Conservation (phyloP, 53 echinoderm and acorn worm genomes). For the Apostichopus leukothele region DNA sequence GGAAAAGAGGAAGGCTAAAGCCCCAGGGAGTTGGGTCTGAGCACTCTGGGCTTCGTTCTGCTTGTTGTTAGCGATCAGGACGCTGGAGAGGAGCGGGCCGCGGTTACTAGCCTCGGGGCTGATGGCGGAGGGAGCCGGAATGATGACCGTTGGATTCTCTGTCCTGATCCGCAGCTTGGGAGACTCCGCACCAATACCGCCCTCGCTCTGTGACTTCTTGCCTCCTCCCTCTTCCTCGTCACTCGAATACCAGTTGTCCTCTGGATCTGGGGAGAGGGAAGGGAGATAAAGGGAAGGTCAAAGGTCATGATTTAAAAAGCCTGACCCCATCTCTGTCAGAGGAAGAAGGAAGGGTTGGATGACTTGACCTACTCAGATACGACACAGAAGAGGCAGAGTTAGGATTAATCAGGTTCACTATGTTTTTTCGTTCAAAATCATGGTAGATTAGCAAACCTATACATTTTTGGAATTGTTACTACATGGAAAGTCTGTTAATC, state of each 20-base stretch:
- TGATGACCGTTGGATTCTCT: background rate
- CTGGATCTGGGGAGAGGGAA: slow-evolving; percentile 43
- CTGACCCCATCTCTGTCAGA: too few species aligned
- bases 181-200: background rate
- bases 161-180: background rate
- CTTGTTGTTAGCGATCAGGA: slow-evolving; percentile 26
- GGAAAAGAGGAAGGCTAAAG: slow-evolving; percentile 23
- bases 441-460: too few species aligned
- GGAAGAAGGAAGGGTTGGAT: too few species aligned
- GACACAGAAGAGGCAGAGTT: too few species aligned
- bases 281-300: slow-evolving; percentile 11
- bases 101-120: slow-evolving; percentile 37
- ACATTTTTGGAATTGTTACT: too few species aligned
- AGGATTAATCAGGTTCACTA: too few species aligned
- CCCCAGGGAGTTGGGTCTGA: slow-evolving; percentile 34
- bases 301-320: too few species aligned
- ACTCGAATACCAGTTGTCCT: slow-evolving; percentile 97
- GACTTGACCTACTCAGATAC: too few species aligned
- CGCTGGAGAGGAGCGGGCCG: slow-evolving; percentile 42
- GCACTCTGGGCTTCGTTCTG: slow-evolving; percentile 19
- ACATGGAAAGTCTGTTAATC: too few species aligned
- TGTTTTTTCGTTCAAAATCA: too few species aligned
- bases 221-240: slow-evolving; percentile 76
- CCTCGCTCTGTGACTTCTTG: background rate
- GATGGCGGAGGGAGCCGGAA: slow-evolving; percentile 9